phyloP scores from a whole-genome alignment of 1,140 invertebrate species.

The Aradophagus sp. region DNA sequence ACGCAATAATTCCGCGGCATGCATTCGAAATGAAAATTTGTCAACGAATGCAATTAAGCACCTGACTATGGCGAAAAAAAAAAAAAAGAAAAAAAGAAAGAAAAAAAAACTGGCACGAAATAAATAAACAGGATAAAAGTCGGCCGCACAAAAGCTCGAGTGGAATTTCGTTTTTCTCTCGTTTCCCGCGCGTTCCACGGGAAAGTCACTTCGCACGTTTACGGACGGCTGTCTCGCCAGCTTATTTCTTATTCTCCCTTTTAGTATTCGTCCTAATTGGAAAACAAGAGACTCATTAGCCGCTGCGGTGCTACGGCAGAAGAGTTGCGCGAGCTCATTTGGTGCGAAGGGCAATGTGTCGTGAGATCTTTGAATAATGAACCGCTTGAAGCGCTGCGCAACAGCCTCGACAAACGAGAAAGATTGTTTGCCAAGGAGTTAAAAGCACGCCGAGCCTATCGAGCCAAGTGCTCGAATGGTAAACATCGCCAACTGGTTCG shows the following conservation, averaged over 20 bases:
- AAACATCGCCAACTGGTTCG: conserved; percentile 38
- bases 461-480: conserved; percentile 53
- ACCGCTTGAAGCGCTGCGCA: conserved; percentile 59
- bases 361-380: conserved; percentile 66
- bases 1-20: conserved; percentile 27
- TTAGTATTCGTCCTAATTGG: conserved; percentile 63
- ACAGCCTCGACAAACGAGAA: conserved; percentile 54
- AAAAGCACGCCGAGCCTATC: conserved; percentile 49
- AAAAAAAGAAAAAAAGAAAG: no score
- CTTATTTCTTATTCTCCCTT: conserved; percentile 58
- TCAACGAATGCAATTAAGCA: conserved; percentile 52
- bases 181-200: conserved; percentile 47
- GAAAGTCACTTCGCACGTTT: conserved; percentile 59
- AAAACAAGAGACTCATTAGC: conserved; percentile 67
- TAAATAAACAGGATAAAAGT: conserved; percentile 57
- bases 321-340: conserved; percentile 61
- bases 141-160: conserved; percentile 48
- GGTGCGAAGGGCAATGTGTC: conserved; percentile 56
- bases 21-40: conserved; percentile 37
- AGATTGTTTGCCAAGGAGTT: conserved; percentile 60
- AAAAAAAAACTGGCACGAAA: no score
- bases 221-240: conserved; percentile 57
- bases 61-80: conserved; percentile 41
- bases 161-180: conserved; percentile 54
- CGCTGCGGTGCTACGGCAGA: conserved; percentile 38